phyloP scores from a whole-genome alignment of 2,797 vertebrate species.

The Hephaestus fuliginosus region DNA sequence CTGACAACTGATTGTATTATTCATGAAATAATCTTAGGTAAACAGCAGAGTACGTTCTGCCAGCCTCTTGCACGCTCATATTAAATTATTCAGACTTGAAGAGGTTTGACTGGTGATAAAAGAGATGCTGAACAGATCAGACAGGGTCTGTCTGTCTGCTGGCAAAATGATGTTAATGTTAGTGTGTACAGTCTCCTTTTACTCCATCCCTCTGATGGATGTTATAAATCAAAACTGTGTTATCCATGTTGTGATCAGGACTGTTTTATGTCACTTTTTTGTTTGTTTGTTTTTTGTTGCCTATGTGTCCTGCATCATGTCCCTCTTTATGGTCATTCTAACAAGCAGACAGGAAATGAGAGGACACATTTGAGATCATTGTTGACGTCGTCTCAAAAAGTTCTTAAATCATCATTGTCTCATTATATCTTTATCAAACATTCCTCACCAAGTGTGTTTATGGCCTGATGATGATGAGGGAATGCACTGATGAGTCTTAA shows the following conservation, averaged over 20 bases:
- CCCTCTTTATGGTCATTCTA: too few species aligned
- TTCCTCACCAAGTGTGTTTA: not conserved
- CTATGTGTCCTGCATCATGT: too few species aligned
- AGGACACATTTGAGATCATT: not conserved
- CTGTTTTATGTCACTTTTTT: too few species aligned
- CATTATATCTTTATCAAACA: not conserved
- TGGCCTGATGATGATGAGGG: not conserved
- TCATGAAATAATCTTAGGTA: conserved; percentile 10
- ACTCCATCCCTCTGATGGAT: not conserved
- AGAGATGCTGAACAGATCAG: conserved; percentile 15
- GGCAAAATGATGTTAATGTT: not conserved
- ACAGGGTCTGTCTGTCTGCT: conserved; percentile 1
- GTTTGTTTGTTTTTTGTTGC: not conserved
- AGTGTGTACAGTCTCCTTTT: not conserved
- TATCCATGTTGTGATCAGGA: not conserved
- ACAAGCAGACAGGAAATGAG: not conserved
- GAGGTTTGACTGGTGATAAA: conserved; percentile 23
- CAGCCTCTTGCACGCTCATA: not conserved
- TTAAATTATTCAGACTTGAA: conserved; percentile 37
- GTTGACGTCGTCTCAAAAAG: not conserved
- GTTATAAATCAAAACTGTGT: not conserved
- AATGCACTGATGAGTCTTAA: not conserved
- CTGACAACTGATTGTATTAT: conserved; percentile 12
- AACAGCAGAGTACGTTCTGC: not conserved
- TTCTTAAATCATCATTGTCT: not conserved